phyloP scores from a whole-genome alignment of 2,797 vertebrate genomes.

The Austrolebias charrua region DNA sequence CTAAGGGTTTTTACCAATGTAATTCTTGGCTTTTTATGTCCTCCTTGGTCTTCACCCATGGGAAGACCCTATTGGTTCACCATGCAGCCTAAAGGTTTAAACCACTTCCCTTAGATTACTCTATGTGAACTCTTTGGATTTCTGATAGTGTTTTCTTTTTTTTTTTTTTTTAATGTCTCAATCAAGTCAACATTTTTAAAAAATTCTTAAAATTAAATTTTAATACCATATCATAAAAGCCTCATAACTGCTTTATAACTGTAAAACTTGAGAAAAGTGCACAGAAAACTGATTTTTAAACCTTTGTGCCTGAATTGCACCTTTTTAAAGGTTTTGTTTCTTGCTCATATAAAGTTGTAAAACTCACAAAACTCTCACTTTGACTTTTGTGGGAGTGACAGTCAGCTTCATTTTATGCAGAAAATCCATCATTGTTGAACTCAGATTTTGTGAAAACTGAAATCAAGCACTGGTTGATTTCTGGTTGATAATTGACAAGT shows the following conservation, averaged over 20 bases:
- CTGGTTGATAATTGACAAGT: not conserved
- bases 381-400: not conserved
- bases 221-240: not conserved
- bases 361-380: no score
- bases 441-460: not conserved
- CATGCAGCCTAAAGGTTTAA: conserved; percentile 1
- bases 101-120: not conserved
- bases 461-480: not conserved
- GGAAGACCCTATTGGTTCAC: not conserved
- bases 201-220: not conserved
- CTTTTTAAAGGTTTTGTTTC: not conserved
- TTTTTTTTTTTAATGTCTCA: not conserved
- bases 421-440: not conserved
- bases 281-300: not conserved
- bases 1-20: not conserved
- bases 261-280: not conserved
- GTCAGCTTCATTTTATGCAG: not conserved
- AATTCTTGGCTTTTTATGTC: not conserved
- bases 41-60: conserved; percentile 2
- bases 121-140: not conserved
- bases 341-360: not conserved
- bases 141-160: not conserved
- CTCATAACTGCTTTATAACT: not conserved
- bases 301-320: not conserved
- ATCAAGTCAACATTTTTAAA: not conserved